These are phyloP conservation scores for Micoletzkya japonica DNA, from an alignment of 2,888 invertebrate species.

Conservation along the genomic window DNA sequence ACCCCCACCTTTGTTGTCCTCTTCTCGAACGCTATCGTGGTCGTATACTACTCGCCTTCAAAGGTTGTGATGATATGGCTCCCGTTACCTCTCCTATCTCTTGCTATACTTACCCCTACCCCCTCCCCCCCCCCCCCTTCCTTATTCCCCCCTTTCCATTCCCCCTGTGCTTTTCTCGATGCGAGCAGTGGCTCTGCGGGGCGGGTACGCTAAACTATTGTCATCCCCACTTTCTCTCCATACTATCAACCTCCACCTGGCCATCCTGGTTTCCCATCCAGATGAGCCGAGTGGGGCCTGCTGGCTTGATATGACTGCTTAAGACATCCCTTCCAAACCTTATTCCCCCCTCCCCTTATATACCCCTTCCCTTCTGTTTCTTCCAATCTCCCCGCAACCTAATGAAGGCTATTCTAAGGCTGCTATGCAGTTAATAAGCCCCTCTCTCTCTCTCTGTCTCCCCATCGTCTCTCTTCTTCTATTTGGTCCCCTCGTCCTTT, in stretches of 20 bases:
- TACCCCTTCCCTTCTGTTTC: slow-evolving; percentile 6
- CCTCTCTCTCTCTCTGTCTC: no score
- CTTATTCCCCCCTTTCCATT: not conserved
- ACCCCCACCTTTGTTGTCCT: no score
- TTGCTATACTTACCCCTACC: not conserved
- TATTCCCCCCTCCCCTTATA: slow-evolving; percentile 7
- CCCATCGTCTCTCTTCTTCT: no score
- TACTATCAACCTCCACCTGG: not conserved
- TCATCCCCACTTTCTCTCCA: not conserved
- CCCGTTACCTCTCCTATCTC: not conserved
- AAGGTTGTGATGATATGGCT: no score
- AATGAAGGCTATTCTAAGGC: not conserved
- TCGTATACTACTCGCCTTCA: no score
- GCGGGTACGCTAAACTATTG: not conserved
- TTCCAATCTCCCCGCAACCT: no score
- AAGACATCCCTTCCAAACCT: no score
- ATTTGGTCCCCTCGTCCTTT: no score
- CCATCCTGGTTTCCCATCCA: no score
- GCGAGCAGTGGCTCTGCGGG: not conserved
- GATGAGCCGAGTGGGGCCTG: no score
- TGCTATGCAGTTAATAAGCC: not conserved
- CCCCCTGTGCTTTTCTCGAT: not conserved
- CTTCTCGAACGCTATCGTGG: no score
- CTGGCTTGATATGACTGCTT: no score
- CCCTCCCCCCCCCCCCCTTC: not conserved